phyloP scores from a whole-genome alignment of 2,888 invertebrate species.

The Synergus umbraculus region DNA sequence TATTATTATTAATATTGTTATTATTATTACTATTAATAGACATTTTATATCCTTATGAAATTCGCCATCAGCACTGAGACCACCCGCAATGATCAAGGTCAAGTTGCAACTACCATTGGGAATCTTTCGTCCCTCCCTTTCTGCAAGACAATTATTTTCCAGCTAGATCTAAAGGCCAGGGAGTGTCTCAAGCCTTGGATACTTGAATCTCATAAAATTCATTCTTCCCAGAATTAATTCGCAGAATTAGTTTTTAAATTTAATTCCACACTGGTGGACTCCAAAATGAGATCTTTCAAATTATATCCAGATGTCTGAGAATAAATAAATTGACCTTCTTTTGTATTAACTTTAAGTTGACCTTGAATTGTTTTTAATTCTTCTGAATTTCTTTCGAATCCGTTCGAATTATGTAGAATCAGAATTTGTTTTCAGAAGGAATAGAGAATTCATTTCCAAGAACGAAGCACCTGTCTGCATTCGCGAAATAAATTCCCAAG shows the following conservation, averaged over 20 bases:
- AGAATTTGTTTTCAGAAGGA: background rate
- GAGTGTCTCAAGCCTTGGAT: constrained; percentile 14
- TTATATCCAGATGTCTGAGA: background rate
- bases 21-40: background rate
- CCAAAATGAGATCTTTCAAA: background rate
- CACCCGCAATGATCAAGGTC: constrained; percentile 38
- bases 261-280: background rate
- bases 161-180: constrained; percentile 23
- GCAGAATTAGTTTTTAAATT: background rate
- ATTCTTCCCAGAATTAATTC: constrained; percentile 26
- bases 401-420: no score
- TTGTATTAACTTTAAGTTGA: no score
- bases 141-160: constrained; percentile 24
- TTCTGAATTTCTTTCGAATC: no score
- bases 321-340: background rate
- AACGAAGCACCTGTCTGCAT: background rate
- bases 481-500: constrained; percentile 8
- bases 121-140: constrained; percentile 24
- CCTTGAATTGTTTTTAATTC: no score
- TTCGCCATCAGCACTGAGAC: constrained; percentile 30
- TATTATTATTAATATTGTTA: no score
- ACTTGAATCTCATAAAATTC: constrained; percentile 16
- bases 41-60: constrained; percentile 16
- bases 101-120: constrained; percentile 22
- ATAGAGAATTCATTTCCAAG: background rate